Conservation (phyloP, 2,888 invertebrate species). For the Nomada goodeniana region DNA sequence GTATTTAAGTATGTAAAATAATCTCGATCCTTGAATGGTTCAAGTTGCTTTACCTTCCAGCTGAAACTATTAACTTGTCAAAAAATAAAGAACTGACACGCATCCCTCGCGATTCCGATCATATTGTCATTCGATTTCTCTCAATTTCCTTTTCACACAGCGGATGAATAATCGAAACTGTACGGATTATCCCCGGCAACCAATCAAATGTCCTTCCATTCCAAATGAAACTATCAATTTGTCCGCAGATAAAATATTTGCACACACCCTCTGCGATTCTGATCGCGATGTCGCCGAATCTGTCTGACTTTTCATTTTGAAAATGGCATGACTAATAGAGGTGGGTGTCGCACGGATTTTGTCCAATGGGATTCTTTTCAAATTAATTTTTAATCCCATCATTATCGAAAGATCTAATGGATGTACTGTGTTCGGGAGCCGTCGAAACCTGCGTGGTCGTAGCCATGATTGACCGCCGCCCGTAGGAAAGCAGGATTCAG, state of each 20-base stretch:
- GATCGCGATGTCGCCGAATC: too few relatives aligned
- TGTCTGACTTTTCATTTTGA: background rate
- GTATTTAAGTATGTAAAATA: too few relatives aligned
- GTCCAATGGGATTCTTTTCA: conserved; percentile 34
- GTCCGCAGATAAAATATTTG: too few relatives aligned
- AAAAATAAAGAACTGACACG: too few relatives aligned
- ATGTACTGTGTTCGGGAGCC: conserved; percentile 67
- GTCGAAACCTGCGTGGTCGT: conserved; percentile 59
- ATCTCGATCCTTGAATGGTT: too few relatives aligned
- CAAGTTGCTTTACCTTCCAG: too few relatives aligned
- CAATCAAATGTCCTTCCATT: too few relatives aligned
- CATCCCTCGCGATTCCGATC: too few relatives aligned
- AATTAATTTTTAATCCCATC: conserved; percentile 58
- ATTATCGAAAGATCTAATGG: conserved; percentile 68
- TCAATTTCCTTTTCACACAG: background rate
- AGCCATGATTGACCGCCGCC: conserved; percentile 48
- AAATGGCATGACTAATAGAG: background rate
- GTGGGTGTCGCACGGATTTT: background rate
- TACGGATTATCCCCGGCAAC: background rate
- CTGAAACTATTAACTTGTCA: too few relatives aligned
- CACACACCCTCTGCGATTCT: too few relatives aligned
- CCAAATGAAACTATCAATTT: too few relatives aligned
- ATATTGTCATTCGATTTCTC: background rate
- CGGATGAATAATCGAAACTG: too few relatives aligned
- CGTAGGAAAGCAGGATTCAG: conserved; percentile 64